These are phyloP conservation scores for Dendroctonus ponderosae DNA, from an alignment of 1,140 invertebrate species.

Conservation along the genomic window DNA sequence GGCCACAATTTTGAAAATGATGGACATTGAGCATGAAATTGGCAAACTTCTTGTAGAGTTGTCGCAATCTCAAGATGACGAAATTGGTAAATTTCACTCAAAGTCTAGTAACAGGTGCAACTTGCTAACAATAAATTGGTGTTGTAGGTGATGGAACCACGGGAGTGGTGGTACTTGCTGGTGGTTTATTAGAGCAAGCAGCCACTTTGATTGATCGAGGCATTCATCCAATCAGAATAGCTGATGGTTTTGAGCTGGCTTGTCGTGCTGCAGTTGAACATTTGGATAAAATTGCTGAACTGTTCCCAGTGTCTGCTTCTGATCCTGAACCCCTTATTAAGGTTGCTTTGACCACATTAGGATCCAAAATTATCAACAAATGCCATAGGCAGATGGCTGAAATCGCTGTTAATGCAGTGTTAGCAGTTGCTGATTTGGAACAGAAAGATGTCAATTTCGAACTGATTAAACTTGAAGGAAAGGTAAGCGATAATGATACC, in stretches of 20 bases:
- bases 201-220: constrained; percentile 91
- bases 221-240: constrained; percentile 98
- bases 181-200: constrained; percentile 94
- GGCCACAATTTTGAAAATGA: constrained; percentile 97
- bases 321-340: constrained; percentile 88
- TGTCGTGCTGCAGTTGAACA: constrained; percentile 86
- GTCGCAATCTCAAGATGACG: constrained; percentile 98
- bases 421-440: constrained; percentile 91
- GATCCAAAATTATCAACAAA: constrained; percentile 96
- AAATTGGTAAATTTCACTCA: constrained; percentile 67
- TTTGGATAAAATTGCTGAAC: constrained; percentile 85
- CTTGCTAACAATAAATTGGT: background rate
- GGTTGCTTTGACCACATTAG: constrained; percentile 96
- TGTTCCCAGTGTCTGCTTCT: constrained; percentile 80
- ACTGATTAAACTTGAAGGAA: constrained; percentile 97
- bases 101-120: background rate
- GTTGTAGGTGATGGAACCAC: constrained; percentile 89
- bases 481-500: constrained; percentile 56
- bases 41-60: constrained; percentile 98
- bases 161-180: constrained; percentile 86
- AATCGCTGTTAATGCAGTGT: constrained; percentile 95
- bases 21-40: constrained; percentile 99
- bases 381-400: constrained; percentile 96
- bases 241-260: constrained; percentile 98
- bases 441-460: constrained; percentile 98